phyloP scores from a whole-genome alignment of 1,140 invertebrate genomes.

The Oryctes rhinoceros region DNA sequence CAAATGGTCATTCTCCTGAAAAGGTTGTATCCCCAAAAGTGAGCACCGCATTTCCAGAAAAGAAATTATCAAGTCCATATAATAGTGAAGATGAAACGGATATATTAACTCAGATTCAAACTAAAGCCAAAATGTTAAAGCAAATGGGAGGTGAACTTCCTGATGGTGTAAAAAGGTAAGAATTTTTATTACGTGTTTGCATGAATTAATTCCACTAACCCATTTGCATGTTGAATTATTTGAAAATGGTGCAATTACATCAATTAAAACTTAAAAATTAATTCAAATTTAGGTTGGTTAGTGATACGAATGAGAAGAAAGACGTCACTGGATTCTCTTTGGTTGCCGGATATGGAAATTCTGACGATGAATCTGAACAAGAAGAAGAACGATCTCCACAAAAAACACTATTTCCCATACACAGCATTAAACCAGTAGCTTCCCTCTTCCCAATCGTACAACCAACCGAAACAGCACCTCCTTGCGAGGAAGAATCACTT shows the following conservation, averaged over 20 bases:
- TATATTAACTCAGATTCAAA: slow-evolving; percentile 60
- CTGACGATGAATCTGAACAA: slow-evolving; percentile 60
- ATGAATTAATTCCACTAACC: too few relatives aligned
- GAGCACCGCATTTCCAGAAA: neutral
- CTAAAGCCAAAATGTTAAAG: slow-evolving; percentile 60
- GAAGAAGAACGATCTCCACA: slow-evolving; percentile 2
- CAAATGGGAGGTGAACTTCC: slow-evolving; percentile 60
- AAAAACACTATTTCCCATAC: slow-evolving; percentile 50
- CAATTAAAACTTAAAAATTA: too few relatives aligned
- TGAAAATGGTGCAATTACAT: too few relatives aligned
- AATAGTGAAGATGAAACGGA: slow-evolving; percentile 58
- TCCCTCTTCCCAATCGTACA: slow-evolving; percentile 63
- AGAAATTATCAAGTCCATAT: neutral
- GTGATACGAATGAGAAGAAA: slow-evolving; percentile 24
- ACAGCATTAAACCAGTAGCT: slow-evolving; percentile 49
- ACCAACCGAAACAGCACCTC: slow-evolving; percentile 51
- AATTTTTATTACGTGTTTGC: neutral
- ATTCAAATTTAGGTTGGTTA: slow-evolving; percentile 33
- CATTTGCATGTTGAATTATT: too few relatives aligned
- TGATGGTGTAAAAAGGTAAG: slow-evolving; percentile 47
- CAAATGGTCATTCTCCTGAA: neutral
- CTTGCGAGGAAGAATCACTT: slow-evolving; percentile 44
- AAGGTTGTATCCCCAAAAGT: neutral
- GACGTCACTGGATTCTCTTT: slow-evolving; percentile 61
- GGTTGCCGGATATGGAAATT: slow-evolving; percentile 68